A percentile compares a stretch with the other conserved stretches of the same genome.
Conservation (phyloP, 2,888 invertebrate species). For the Plebejus argus region DNA sequence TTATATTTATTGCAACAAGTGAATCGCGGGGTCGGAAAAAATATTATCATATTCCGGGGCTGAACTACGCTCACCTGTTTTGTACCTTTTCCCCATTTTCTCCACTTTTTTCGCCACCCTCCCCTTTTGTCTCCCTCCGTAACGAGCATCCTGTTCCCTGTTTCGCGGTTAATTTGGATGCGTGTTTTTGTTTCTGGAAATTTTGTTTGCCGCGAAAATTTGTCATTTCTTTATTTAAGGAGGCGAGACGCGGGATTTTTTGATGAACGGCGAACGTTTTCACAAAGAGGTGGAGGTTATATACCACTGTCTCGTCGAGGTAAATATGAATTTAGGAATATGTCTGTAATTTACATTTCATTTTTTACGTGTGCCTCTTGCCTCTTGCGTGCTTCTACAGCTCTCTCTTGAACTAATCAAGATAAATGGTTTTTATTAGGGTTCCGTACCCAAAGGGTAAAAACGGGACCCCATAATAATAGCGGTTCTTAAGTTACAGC, state of each 20-base stretch:
- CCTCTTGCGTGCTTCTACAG: neutral
- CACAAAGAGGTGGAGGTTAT: conserved; percentile 40
- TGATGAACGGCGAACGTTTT: conserved; percentile 8
- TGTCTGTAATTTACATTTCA: neutral
- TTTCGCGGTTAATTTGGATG: conserved; percentile 71
- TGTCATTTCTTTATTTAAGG: conserved; percentile 51
- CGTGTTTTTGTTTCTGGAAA: conserved; percentile 65
- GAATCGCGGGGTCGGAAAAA: conserved; percentile 58
- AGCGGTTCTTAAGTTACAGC: too few species aligned
- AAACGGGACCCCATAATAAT: too few species aligned
- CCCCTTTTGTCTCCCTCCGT: conserved; percentile 59
- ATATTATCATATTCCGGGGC: conserved; percentile 59
- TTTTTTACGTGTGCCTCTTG: neutral
- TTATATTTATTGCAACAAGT: conserved; percentile 52
- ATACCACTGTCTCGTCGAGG: conserved; percentile 38
- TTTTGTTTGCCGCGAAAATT: conserved; percentile 56
- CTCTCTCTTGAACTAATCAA: neutral
- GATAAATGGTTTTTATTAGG: too few species aligned
- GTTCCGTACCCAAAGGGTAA: too few species aligned
- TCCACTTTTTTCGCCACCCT: conserved; percentile 60
- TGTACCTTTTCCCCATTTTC: conserved; percentile 55
- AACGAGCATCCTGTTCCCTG: conserved; percentile 65
- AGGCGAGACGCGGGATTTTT: conserved; percentile 18
- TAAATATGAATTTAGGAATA: neutral
- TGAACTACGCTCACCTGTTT: conserved; percentile 62